Conservation (phyloP, 2,113 vertebrate genomes). For the Oreochromis aureus region DNA sequence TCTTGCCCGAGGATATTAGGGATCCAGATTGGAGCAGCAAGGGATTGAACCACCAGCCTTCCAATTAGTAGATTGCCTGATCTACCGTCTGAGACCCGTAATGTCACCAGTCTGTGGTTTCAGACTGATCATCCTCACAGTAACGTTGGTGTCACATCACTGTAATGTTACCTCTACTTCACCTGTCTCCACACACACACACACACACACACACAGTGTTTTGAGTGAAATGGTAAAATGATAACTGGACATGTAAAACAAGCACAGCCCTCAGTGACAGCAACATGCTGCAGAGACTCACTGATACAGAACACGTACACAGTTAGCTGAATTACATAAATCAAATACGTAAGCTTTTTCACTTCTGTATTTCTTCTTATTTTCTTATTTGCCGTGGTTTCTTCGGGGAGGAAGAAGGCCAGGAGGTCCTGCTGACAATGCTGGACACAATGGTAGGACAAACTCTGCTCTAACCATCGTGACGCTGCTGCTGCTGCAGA, state of each 20-base stretch:
- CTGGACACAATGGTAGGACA: background rate
- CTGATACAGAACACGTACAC: background rate
- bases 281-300: background rate
- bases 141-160: background rate
- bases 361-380: background rate
- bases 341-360: accelerated
- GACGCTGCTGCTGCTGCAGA: background rate
- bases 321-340: background rate
- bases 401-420: accelerated
- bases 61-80: background rate
- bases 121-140: background rate
- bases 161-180: background rate
- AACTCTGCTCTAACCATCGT: background rate
- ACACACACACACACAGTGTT: background rate
- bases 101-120: background rate
- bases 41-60: accelerated
- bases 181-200: background rate
- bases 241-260: background rate
- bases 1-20: background rate
- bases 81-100: accelerated
- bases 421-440: background rate
- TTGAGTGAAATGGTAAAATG: background rate
- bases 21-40: background rate
- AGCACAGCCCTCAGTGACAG: background rate
- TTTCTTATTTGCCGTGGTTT: background rate